Base-by-base conservation (phyloP, 1,140 invertebrate genomes). In the Drosophila sulfurigaster region DNA sequence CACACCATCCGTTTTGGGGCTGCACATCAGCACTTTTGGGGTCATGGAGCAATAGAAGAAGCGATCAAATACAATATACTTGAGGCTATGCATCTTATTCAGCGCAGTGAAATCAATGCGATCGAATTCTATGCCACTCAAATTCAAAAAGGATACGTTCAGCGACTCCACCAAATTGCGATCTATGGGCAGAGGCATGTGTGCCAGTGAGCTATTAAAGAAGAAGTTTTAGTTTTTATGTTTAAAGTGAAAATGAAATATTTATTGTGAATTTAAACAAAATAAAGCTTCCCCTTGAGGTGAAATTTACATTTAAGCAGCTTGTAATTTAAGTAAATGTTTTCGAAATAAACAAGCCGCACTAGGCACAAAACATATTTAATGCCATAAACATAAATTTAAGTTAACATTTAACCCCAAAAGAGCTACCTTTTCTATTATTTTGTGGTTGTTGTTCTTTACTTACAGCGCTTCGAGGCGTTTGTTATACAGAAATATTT, bases 11-110 rank as follows among this genome's bases (percentile, higher is more conserved):
- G 94, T 95, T 13, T 93, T 93, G 1, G 96, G 96, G 59, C 92
- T 92, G 82, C 96, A 97, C 65, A 94, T 93, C 43, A 93, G 82
- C 1, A 96, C 94, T 43, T 93, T 93, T 1, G 95, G 94, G 3
- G 94, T 95, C 80, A 95, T 96, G 0, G 93, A 93, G 77, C 96
- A 97, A 85, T 95, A 96, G 64, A 95, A 93, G 83, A 96, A 97
- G 54, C 94, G 95, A 78, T 95, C 94, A 74, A 96, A 96, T 75
- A 96, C 94, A 85, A 95, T 92, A 60, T 93, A 94, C 54, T 94
- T 91, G n/a, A 96, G 87, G 6, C 93, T 93, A 0, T 67, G 60
- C 64, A 96, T 93, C 2, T 78, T 69, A 38, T 93, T 82, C 48
- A 96, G 94, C 11, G 94, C 93, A 45, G 93, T 85, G 51, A 94